Evolutionary conservation across 2,797 vertebrate species (phyloP), one percentile per base, ranked within the genome.

Genomic region (Gorsachius magnificus): DNA sequence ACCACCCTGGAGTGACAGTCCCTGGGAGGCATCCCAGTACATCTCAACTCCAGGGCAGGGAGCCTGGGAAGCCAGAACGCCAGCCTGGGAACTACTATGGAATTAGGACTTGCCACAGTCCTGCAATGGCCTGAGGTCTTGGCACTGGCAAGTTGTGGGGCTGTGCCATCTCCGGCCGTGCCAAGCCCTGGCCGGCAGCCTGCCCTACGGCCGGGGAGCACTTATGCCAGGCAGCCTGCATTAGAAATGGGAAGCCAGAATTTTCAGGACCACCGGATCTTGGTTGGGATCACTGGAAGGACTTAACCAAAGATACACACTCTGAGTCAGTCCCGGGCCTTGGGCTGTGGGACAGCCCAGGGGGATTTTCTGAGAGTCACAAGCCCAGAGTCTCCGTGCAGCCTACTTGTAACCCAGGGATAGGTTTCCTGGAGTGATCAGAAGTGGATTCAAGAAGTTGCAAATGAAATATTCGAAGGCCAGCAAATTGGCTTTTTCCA

Each of bases 41-140:
- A 35, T 86, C 80, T 46, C 66, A 2, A 31, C 88, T 84, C 70
- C 74, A 58, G 83, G 92, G 83, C 85, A 91, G 86, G 58, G 72
- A 93, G 87, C 77, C 80, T 90, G 90, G 86, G 81, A 89, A 93
- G 86, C 74, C 81, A 83, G 70, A 90, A 86, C 91, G 46, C 57
- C 77, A 82, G 83, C 24, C 63, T 82, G 74, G 63, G 58, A 93
- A 88, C 78, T 88, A 75, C 77, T 78, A 13, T 4, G 65, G 85
- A 90, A 93, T 82, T 87, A 56, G 80, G 74, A 87, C 79, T 83
- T 87, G 90, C 90, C 88, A 82, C 72, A 61, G 80, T 68, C 35
- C 85, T 75, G 82, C 16, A 53, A 84, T 8, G 38, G 80, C 88
- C 90, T 25, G 68, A 94, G 78, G 81, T 56, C 86, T 53, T 91